Base-by-base conservation (phyloP, 2,888 invertebrate species). In the Yponomeuta sedellus region DNA sequence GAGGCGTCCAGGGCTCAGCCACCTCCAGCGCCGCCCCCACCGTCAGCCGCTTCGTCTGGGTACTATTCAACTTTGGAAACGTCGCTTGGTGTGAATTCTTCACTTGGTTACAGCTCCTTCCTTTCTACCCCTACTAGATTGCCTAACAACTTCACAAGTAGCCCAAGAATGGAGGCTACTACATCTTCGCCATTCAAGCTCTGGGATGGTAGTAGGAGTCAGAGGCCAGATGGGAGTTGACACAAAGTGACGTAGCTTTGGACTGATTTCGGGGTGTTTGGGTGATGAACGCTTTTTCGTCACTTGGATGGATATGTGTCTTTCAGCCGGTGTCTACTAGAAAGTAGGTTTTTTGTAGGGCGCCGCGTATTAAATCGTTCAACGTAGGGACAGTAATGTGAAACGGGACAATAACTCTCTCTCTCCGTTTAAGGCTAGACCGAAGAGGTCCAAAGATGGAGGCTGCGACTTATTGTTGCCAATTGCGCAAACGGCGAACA, bases 61-160 rank as follows among this genome's bases (percentile, higher is more conserved):
- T 92, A 91, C 80, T 92, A 87, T 80, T 92, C 91, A 71, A 85
- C 88, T 64, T 77, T 91, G 74, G 92, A 91, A 75, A 74, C 88
- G 70, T 90, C 90, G 68, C 81, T 90, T 66, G 89, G 91, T 71
- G 85, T 89, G 82, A 89, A 90, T 81, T 90, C 91, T 72, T 89
- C 90, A 16, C 69, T 91, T 67, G 88, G 89, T 56, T 91, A 88
- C 72, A 86, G 90, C 22, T 89, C 89, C 69, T 91, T 91, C 71
- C 72, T 91, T 25, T 86, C 90, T 0, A 83, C 87, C 0, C 88
- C 90, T 6, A 79, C 88, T 19, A 80, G 91, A 20, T 71, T 90
- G 62, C 85, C 85, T 28, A 77, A 88, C 16, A 87, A 82, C 69
- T 91, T 85, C 70, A 88, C 91, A 1, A 91, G 91, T 72, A 91